Evolutionary conservation across 2,888 invertebrate genomes (phyloP).

Genomic region (Monopis laevigella): DNA sequence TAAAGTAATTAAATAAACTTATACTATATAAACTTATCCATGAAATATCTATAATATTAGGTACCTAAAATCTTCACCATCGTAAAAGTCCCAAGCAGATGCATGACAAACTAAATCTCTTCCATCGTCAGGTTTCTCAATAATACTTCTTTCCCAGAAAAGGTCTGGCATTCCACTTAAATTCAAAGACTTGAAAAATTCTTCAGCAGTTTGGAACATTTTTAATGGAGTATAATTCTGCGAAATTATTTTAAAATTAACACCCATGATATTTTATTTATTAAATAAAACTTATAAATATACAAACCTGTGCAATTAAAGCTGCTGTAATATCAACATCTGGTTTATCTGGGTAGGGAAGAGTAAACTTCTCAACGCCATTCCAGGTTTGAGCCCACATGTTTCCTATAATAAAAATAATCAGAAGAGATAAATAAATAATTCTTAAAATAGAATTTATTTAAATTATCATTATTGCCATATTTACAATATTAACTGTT

Average conservation of each 20-base stretch:
- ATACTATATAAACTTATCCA: no score
- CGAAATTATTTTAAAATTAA: neutral
- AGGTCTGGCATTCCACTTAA: constrained; percentile 77
- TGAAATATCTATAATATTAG: neutral
- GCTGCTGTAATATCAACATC: constrained; percentile 76
- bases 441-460: no score
- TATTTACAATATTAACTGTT: no score
- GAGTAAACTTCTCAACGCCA: constrained; percentile 70
- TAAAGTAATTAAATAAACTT: no score
- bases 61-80: constrained; percentile 82
- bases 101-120: constrained; percentile 85
- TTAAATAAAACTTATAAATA: no score
- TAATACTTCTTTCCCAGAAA: constrained; percentile 87
- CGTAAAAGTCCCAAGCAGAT: constrained; percentile 90
- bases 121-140: constrained; percentile 79
- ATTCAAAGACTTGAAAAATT: constrained; percentile 85
- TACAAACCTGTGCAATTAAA: constrained; percentile 71
- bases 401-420: constrained; percentile 65
- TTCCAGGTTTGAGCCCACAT: constrained; percentile 88
- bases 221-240: constrained; percentile 78
- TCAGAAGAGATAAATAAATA: no score
- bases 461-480: no score
- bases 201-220: constrained; percentile 84
- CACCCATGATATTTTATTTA: no score
- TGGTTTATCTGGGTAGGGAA: constrained; percentile 75